These are phyloP conservation scores for Girardia tigrina DNA, from an alignment of 2,888 invertebrate genomes.

Conservation along the genomic window DNA sequence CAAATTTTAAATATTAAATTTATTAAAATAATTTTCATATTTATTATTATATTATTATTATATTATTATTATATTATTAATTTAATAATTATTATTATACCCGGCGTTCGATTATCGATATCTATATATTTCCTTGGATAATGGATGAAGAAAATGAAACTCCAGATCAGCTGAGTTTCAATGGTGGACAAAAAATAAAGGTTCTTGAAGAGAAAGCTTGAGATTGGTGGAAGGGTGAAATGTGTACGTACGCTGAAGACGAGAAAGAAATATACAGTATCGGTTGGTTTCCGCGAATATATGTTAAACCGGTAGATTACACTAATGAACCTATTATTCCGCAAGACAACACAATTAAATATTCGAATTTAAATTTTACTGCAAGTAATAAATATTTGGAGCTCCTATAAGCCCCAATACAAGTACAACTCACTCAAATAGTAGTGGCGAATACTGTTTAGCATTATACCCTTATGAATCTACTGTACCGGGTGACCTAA, in stretches of 20 bases:
- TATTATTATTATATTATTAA: too few relatives aligned
- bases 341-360: neutral
- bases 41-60: too few relatives aligned
- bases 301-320: neutral
- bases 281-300: neutral
- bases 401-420: neutral
- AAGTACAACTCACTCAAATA: neutral
- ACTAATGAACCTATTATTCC: neutral
- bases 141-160: neutral
- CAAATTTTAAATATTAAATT: too few relatives aligned
- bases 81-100: too few relatives aligned
- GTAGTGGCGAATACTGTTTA: constrained; percentile 7
- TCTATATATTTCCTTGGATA: constrained; percentile 18
- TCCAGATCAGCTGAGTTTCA: constrained; percentile 1
- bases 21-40: too few relatives aligned
- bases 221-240: constrained; percentile 11
- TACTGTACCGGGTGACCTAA: neutral
- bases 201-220: neutral
- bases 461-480: constrained; percentile 13
- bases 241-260: neutral
- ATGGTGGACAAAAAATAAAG: neutral
- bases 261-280: neutral
- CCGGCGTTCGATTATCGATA: too few relatives aligned
- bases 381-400: constrained; percentile 15
- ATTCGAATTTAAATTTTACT: neutral